phyloP scores from a whole-genome alignment of 2,797 vertebrate species.

The Staurois parvus region DNA sequence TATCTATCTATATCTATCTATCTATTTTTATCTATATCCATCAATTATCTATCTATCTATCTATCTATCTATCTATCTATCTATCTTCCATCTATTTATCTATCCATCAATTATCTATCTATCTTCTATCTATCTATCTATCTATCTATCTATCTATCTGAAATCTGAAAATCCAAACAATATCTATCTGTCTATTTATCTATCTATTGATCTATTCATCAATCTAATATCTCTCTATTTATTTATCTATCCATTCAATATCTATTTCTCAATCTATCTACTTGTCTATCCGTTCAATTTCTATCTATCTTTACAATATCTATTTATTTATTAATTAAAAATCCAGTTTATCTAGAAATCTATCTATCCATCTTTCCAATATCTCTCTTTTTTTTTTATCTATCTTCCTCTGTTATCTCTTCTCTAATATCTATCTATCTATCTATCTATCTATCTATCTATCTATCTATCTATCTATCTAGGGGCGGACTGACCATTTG shows the following conservation, averaged over 20 bases:
- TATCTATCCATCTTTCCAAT: too few species aligned
- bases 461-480: conserved; percentile 9
- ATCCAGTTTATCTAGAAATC: not conserved
- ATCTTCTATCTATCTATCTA: not conserved
- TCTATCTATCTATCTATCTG: not conserved
- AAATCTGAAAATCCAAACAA: too few species aligned
- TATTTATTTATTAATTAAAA: too few species aligned
- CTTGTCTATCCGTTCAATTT: not conserved
- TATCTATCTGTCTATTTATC: not conserved
- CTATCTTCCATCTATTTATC: not conserved
- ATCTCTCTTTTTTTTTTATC: too few species aligned
- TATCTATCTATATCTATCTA: not conserved
- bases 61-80: conserved; percentile 1
- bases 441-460: not conserved
- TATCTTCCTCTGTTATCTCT: too few species aligned
- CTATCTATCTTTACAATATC: not conserved
- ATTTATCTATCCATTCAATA: not conserved
- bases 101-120: not conserved
- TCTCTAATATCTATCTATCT: not conserved
- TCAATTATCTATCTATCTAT: not conserved
- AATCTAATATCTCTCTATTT: not conserved
- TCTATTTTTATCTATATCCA: too few species aligned
- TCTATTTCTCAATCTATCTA: conserved; percentile 5
- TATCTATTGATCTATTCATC: not conserved
- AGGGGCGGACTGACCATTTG: too few species aligned